phyloP scores from a whole-genome alignment of 2,888 invertebrate species.

The Stenodera caucasica region DNA sequence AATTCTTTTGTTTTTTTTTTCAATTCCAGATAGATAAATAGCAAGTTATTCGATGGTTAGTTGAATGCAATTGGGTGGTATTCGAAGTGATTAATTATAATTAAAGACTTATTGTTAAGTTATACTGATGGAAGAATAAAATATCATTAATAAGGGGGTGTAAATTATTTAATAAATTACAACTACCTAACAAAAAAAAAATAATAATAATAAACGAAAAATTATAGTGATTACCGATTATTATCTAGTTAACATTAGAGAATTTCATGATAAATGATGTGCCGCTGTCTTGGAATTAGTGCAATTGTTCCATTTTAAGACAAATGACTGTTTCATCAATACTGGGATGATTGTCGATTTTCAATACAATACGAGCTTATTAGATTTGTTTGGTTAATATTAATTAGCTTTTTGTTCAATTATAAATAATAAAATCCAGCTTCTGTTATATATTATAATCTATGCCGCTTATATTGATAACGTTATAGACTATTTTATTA shows the following conservation, averaged over 20 bases:
- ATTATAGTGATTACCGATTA: no score
- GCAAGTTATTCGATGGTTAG: slow-evolving; percentile 29
- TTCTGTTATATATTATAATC: background rate
- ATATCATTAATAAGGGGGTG: no score
- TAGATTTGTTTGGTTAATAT: slow-evolving; percentile 1
- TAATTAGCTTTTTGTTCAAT: background rate
- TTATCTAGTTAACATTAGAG: background rate
- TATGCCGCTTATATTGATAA: slow-evolving; percentile 29
- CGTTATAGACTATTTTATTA: slow-evolving; percentile 23
- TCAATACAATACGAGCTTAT: background rate
- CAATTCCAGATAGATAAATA: no score
- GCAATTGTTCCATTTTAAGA: slow-evolving; percentile 2
- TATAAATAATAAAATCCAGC: background rate
- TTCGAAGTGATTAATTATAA: slow-evolving; percentile 5
- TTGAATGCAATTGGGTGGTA: slow-evolving; percentile 4
- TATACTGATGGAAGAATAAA: background rate
- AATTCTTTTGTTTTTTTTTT: slow-evolving; percentile 18
- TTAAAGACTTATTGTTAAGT: background rate
- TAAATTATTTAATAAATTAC: no score
- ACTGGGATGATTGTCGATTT: background rate
- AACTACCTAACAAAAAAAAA: background rate
- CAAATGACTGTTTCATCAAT: background rate
- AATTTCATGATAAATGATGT: background rate
- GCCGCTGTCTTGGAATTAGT: background rate
- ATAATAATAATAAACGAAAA: no score